Evolutionary conservation across 2,113 vertebrate genomes (phyloP).

Genomic region (Holacanthus passer): DNA sequence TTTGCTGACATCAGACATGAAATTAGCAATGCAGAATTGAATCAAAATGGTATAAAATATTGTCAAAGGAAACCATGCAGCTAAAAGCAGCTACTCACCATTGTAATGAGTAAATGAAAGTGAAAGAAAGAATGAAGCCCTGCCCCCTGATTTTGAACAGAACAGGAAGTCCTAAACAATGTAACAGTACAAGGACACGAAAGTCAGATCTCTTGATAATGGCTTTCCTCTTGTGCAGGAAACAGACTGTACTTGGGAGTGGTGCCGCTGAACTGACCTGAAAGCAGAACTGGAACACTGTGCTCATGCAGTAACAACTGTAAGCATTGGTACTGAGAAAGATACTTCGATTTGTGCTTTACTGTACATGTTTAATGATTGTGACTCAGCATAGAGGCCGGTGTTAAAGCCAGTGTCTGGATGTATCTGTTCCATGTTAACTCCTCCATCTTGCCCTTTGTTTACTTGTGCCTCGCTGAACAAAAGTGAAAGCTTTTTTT

Average conservation of each 20-base stretch:
- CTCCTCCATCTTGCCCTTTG: no score
- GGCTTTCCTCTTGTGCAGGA: neutral
- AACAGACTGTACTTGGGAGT: neutral
- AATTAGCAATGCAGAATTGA: neutral
- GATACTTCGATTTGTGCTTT: neutral
- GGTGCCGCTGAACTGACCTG: neutral
- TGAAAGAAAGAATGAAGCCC: neutral
- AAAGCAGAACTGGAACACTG: neutral
- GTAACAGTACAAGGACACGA: neutral
- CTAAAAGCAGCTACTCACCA: conserved; percentile 24
- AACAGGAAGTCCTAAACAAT: neutral
- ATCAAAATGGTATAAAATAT: neutral
- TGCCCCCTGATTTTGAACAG: neutral
- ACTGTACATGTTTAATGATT: neutral
- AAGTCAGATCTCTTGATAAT: neutral
- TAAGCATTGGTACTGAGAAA: neutral
- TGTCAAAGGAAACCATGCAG: neutral
- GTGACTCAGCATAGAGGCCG: neutral
- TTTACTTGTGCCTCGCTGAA: neutral
- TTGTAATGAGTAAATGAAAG: neutral
- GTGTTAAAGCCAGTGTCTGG: neutral
- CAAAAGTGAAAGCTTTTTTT: neutral
- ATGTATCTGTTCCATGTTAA: neutral
- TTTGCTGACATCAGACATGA: neutral
- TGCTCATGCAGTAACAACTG: neutral